Percentiles rank a stretch among this genome's conserved stretches.
phyloP scores from a whole-genome alignment of 2,888 invertebrate species.

The Nymphalis polychloros region DNA sequence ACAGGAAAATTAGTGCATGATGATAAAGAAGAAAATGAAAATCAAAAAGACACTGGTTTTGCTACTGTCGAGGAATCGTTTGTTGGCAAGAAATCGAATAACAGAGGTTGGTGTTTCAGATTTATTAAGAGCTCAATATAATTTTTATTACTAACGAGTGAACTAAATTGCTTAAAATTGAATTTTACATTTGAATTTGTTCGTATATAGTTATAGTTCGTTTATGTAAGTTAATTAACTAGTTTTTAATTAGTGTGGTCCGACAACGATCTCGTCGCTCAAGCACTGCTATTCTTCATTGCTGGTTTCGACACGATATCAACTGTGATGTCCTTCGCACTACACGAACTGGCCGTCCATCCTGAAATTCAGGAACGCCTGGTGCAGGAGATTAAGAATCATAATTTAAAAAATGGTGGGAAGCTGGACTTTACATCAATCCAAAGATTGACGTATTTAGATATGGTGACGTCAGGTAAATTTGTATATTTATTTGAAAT shows the following conservation, averaged over 20 bases:
- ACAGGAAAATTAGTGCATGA: conserved; percentile 55
- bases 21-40: conserved; percentile 28
- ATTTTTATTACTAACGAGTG: no score
- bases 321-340: conserved; percentile 64
- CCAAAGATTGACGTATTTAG: conserved; percentile 77
- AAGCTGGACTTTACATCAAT: conserved; percentile 67
- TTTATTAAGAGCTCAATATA: no score
- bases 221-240: no score
- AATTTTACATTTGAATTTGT: no score
- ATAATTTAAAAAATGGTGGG: conserved; percentile 54
- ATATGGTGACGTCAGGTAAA: conserved; percentile 77
- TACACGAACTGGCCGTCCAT: conserved; percentile 78
- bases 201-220: no score
- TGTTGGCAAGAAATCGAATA: conserved; percentile 53
- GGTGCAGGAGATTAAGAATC: conserved; percentile 71
- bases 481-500: conserved; percentile 7
- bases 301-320: conserved; percentile 76
- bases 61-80: conserved; percentile 68
- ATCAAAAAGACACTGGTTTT: conserved; percentile 54
- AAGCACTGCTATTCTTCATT: conserved; percentile 72
- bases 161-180: no score
- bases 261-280: conserved; percentile 59
- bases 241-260: conserved; percentile 43
- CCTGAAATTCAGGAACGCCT: conserved; percentile 77
- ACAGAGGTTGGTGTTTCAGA: conserved; percentile 47